phyloP scores from a whole-genome alignment of 1,140 invertebrate species.

The Aphis gossypii region DNA sequence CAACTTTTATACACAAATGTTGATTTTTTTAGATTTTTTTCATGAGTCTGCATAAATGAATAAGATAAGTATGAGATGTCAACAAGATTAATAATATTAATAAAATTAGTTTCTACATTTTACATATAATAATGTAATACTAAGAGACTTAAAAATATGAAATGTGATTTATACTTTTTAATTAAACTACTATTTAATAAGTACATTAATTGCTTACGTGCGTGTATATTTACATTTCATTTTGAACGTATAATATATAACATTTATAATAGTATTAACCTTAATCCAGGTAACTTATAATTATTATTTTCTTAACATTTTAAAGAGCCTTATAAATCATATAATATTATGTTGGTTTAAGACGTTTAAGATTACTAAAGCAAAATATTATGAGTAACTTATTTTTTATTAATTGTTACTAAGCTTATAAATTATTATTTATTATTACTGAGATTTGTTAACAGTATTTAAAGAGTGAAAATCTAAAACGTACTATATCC shows the following conservation, averaged over 20 bases:
- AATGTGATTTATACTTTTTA: neutral
- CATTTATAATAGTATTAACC: neutral
- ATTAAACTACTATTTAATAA: neutral
- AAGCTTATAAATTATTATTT: neutral
- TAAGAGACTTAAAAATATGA: neutral
- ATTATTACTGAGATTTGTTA: neutral
- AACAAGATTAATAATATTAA: neutral
- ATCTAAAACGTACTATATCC: neutral
- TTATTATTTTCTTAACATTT: neutral
- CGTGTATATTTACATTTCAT: neutral
- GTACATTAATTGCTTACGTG: neutral
- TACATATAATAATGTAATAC: neutral
- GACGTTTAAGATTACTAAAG: neutral
- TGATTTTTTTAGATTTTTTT: neutral
- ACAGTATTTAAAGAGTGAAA: neutral
- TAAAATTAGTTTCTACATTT: neutral
- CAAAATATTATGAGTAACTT: neutral
- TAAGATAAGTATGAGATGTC: neutral
- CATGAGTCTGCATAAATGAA: neutral
- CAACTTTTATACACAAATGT: neutral
- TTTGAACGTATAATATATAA: neutral
- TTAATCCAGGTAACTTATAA: neutral
- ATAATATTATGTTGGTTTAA: neutral
- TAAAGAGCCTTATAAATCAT: neutral
- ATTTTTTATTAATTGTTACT: neutral